Conservation (phyloP, 2,888 invertebrate species). For the Clunio marinus region DNA sequence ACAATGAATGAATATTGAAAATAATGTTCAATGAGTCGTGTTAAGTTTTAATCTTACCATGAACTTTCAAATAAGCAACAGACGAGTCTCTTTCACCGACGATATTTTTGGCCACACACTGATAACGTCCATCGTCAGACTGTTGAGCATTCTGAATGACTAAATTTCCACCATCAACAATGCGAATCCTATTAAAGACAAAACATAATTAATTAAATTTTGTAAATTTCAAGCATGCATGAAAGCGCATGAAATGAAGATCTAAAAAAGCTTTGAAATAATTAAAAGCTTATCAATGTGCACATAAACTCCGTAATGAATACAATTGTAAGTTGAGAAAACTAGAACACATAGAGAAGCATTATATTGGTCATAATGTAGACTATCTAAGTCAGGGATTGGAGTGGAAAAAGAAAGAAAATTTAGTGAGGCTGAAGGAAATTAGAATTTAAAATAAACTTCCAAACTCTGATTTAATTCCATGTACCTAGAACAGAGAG, state of each 20-base stretch:
- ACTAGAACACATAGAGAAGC: background rate
- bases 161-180: constrained; percentile 76
- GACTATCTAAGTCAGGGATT: no score
- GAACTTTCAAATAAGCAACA: constrained; percentile 68
- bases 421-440: background rate
- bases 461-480: background rate
- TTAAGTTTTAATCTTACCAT: constrained; percentile 55
- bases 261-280: constrained; percentile 38
- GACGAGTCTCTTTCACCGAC: constrained; percentile 73
- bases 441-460: background rate
- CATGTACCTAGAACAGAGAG: constrained; percentile 3
- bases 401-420: background rate
- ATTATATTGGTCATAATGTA: background rate
- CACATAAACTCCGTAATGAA: constrained; percentile 35
- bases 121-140: constrained; percentile 76
- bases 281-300: constrained; percentile 39
- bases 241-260: constrained; percentile 27
- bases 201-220: constrained; percentile 33
- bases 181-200: constrained; percentile 56
- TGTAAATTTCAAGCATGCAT: constrained; percentile 21
- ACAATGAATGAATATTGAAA: constrained; percentile 41
- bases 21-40: background rate
- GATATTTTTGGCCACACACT: constrained; percentile 76
- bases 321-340: constrained; percentile 23
- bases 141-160: constrained; percentile 74